Evolutionary conservation across 2,888 invertebrate genomes (phyloP).

Genomic region (Sceliomorpha sp.): DNA sequence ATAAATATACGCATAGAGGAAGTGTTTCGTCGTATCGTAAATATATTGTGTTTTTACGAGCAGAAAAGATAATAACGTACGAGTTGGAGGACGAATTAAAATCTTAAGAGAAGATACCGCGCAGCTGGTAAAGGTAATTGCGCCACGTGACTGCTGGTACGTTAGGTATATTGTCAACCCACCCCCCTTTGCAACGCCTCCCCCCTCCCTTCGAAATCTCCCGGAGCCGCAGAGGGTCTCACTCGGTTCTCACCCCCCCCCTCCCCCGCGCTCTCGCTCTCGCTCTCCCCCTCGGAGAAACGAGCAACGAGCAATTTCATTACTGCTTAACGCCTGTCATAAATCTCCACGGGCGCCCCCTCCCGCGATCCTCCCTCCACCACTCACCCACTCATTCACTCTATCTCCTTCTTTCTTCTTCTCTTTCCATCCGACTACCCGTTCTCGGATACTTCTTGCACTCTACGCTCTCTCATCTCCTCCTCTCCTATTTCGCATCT

Average conservation of each 20-base stretch:
- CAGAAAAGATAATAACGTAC: conserved; percentile 60
- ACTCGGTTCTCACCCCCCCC: conserved; percentile 65
- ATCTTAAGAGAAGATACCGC: conserved; percentile 72
- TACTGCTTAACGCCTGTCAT: conserved; percentile 82
- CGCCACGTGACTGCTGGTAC: conserved; percentile 76
- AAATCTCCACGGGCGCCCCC: conserved; percentile 75
- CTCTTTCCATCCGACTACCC: conserved; percentile 21
- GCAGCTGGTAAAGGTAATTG: conserved; percentile 77
- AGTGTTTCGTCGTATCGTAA: conserved; percentile 6
- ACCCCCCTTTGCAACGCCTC: conserved; percentile 22
- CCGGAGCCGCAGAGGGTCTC: conserved; percentile 54
- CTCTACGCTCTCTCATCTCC: conserved; percentile 29
- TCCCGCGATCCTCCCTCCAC: conserved; percentile 22
- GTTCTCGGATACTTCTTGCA: conserved; percentile 42
- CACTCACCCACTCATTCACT: conserved; percentile 44
- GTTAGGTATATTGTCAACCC: conserved; percentile 50
- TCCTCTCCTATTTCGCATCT: conserved; percentile 55
- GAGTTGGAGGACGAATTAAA: conserved; percentile 69
- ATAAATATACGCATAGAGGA: conserved; percentile 4
- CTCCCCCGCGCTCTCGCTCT: conserved; percentile 49
- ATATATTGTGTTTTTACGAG: conserved; percentile 37
- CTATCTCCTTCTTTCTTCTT: conserved; percentile 30
- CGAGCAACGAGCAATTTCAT: conserved; percentile 82
- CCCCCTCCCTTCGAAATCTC: conserved; percentile 6
- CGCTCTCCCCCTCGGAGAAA: conserved; percentile 68